Evolutionary conservation across 2,113 vertebrate genomes (phyloP), one percentile per base, ranked within the genome.

Genomic region (Megaptera novaeangliae): DNA sequence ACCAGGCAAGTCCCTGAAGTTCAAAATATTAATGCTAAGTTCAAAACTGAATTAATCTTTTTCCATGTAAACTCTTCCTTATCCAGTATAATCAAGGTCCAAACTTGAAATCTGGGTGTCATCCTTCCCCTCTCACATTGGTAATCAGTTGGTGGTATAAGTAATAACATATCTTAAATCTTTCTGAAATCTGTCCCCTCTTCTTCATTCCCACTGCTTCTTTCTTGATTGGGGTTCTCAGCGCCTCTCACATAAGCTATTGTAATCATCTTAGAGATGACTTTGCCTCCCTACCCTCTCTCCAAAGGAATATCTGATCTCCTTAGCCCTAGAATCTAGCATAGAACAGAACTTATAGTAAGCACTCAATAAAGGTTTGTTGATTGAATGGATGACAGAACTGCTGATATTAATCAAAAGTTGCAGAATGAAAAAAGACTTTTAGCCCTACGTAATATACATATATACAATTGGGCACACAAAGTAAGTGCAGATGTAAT

Each of bases 401-500:
- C 74, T 93, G 49, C 61, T 88, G 59, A 41, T 78, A 63, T 21
- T 94, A 63, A 75, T 92, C 59, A 52, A 68, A 94, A 85, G 14
- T 75, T 96, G 27, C 71, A 91, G 31, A 91, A 75, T 81, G 75
- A 66, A 61, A 81, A 90, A 89, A 90, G n/a, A 57, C 78, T 36
- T 72, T 89, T 83, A 84, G 49, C 31, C 66, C 49, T 92, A 41
- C 12, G 13, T 68, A 25, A 69, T 72, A 29, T 75, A 44, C 36
- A 34, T 86, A 57, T 83, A 64, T 82, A 20, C 25, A 84, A 5
- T n/a, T 68, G 87, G 17, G n/a, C 29, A 41, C 63, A 81, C 39
- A 86, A 77, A 95, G 59, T 69, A 77, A 97, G 18, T 85, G 9
- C 81, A 93, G 91, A 85, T 93, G 64, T 66, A 87, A 36, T 85